Evolutionary conservation across 1,140 invertebrate genomes (phyloP), one percentile per base, ranked within the genome.

Genomic region (Solenopsis fugax): DNA sequence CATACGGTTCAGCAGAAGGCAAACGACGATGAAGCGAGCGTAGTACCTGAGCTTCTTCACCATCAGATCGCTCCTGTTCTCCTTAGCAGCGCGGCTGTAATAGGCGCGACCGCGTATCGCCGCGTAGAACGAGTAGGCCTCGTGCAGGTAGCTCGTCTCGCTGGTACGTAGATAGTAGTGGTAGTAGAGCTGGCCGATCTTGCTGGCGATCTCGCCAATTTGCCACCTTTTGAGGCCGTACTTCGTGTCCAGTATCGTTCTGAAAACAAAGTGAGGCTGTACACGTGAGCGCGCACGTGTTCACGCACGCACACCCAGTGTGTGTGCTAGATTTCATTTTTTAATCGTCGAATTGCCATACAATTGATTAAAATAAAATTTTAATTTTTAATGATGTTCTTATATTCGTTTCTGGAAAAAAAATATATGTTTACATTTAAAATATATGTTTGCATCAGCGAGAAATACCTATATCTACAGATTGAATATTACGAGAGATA

Each of bases 141-240:
- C 99, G 94, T 98, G 98, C 87, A 99, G 96, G 95, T 99, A 99
- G 95, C 98, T 98, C 41, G 98, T 99, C 96, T 99, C 98, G 96
- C 98, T 99, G 80, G 98, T 99, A 93, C 98, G 96, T 92, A 99
- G 96, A 95, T 99, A 99, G 95, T 99, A 99, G 95, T 99, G 99
- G 94, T 99, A 99, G 95, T 99, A 99, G 24, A 99, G 97, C 95
- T 99, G 99, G 87, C 99, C 99, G 94, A 99, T 99, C 96, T 99
- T 99, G 13, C 98, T 99, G 16, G 99, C 99, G 87, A 99, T 99
- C 96, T 99, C 99, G 71, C 99, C 99, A 92, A 99, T 99, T 96
- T 99, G 99, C 99, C 99, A 99, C 89, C 99, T 95, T 93, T 99
- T 99, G 88, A 99, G 95, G 24, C 98, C 98, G 95, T 99, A 99